Evolutionary conservation across 2,888 invertebrate species (phyloP), one percentile per base, ranked within the genome.

Genomic region (Lepetodrilus schrolli): DNA sequence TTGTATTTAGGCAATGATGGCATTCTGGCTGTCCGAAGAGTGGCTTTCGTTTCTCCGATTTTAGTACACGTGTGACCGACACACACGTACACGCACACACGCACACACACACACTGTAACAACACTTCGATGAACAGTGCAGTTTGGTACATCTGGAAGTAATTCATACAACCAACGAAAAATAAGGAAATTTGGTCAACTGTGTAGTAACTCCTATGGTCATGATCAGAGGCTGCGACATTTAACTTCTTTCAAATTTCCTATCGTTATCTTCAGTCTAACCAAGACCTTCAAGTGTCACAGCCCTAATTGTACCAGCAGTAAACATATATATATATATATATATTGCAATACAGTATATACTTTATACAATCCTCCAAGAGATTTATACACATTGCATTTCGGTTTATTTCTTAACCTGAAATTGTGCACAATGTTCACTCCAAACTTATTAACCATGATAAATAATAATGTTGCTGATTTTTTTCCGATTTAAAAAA

Each of bases 131-230:
- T 26, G 26, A 30, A 58, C 13, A 21, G 58, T 58, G 58, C 58
- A 58, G 17, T 58, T 58, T 58, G 26, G n/a, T 34, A 58, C 58
- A 58, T 58, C 58, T 58, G 26, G n/a, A 58, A 30, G 34, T 58
- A 58, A n/a, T 58, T 58, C 30, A n/a, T n/a, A 58, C 34, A 58
- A 58, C 58, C 58, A 58, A 58, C 58, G 34, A n/a, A 58, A 58
- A 58, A 58, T 58, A 58, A 13, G 58, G 30, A 30, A 58, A 58
- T 58, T 58, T 58, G 58, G 58, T 58, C 58, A 58, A 58, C 58
- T 58, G 58, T 58, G 58, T 58, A 58, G 34, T 58, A 58, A 34
- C 58, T 58, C 58, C 58, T 58, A n/a, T n/a, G n/a, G n/a, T n/a
- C n/a, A n/a, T n/a, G n/a, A n/a, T n/a, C n/a, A n/a, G n/a, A n/a